Percentiles rank a stretch among this genome's conserved stretches.
These are phyloP conservation scores for Pachyseris speciosa DNA, from an alignment of 64 coral and sea anemone species.

Conservation along the genomic window DNA sequence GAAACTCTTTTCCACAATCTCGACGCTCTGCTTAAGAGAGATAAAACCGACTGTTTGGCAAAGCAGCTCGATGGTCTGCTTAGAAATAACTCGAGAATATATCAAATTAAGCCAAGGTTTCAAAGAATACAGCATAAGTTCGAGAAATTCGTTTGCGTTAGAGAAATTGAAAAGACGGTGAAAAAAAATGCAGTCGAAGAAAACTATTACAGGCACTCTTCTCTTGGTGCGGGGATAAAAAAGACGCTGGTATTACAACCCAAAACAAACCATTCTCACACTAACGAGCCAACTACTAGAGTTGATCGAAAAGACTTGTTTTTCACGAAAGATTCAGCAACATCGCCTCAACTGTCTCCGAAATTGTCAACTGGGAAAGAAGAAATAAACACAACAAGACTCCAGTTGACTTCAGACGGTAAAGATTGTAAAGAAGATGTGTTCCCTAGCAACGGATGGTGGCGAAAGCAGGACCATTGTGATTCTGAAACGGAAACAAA, in stretches of 20 bases:
- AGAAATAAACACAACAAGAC: not conserved
- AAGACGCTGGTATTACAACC: not conserved
- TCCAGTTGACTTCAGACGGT: not conserved
- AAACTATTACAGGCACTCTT: not conserved
- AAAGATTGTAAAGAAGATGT: not conserved
- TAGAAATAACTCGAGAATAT: not conserved
- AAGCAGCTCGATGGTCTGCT: constrained; percentile 16
- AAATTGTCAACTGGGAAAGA: not conserved
- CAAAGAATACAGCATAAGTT: not conserved
- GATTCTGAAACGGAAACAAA: not conserved
- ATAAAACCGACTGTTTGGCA: not conserved
- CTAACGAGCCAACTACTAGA: not conserved
- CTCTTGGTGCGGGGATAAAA: not conserved
- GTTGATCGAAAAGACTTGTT: not conserved
- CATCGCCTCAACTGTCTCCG: not conserved
- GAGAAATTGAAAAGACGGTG: not conserved
- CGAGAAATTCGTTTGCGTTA: not conserved
- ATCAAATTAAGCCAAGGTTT: not conserved
- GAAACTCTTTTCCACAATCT: constrained; percentile 7
- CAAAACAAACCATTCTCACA: not conserved
- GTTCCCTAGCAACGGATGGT: constrained; percentile 48
- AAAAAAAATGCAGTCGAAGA: not conserved
- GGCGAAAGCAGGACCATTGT: not conserved
- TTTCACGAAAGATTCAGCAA: not conserved
- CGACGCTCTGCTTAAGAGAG: constrained; percentile 12